Evolutionary conservation across 2,797 vertebrate genomes (phyloP).

Genomic region (Apogon talboti): DNA sequence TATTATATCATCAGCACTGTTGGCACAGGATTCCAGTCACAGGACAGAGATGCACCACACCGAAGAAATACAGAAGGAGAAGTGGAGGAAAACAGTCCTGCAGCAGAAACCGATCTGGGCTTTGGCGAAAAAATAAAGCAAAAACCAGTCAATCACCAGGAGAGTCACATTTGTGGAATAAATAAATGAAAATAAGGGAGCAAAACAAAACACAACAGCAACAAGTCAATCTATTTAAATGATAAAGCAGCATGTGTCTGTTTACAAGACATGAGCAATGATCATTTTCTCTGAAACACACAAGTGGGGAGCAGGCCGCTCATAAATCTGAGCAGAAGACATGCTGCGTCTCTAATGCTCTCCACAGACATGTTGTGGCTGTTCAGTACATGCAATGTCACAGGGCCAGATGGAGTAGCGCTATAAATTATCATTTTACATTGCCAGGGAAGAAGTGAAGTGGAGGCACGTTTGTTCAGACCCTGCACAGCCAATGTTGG

Average conservation of each 20-base stretch:
- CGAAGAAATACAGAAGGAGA: conserved; percentile 17
- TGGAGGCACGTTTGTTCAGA: conserved; percentile 27
- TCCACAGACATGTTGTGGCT: conserved; percentile 80
- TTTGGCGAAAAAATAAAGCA: conserved; percentile 5
- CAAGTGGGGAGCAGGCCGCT: conserved; percentile 53
- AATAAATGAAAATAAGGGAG: conserved; percentile 10
- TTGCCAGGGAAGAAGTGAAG: conserved; percentile 64
- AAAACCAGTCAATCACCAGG: conserved; percentile 2
- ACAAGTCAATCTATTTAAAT: conserved; percentile 48
- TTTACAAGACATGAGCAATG: conserved; percentile 65
- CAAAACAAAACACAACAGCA: conserved; percentile 21
- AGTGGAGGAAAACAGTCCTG: neutral
- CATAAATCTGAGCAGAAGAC: conserved; percentile 76
- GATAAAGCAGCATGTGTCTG: conserved; percentile 54
- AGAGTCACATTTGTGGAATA: neutral
- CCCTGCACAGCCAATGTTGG: conserved; percentile 31
- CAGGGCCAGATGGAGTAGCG: conserved; percentile 66
- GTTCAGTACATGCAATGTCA: conserved; percentile 59
- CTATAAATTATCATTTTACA: conserved; percentile 66
- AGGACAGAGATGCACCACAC: conserved; percentile 36
- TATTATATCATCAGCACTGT: conserved; percentile 65
- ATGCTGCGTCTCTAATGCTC: conserved; percentile 67
- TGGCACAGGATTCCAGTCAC: conserved; percentile 38
- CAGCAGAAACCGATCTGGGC: conserved; percentile 6
- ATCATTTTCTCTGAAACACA: conserved; percentile 62